Base-by-base conservation (phyloP, 2,113 vertebrate species). In the Tauraco erythrolophus region DNA sequence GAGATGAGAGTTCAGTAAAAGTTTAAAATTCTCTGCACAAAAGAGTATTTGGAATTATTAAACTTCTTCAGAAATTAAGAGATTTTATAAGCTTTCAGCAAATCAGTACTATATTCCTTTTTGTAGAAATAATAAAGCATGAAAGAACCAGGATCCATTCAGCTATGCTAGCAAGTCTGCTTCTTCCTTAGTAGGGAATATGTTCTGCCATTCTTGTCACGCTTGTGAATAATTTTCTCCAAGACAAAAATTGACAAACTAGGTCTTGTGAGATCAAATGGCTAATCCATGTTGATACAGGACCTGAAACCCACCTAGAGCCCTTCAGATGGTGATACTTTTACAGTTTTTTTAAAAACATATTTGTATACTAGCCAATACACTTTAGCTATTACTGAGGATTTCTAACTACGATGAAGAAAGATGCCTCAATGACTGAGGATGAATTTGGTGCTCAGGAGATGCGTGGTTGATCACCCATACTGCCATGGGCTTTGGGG, bases 11-110 rank as follows among this genome's bases (percentile, higher is more conserved):
- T 88, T 97, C 74, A 84, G 70, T 19, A 46, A 45, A 91, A 94
- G 39, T 89, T 94, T 87, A 50, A 83, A 70, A 82, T 79, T 91
- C 19, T 90, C 84, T 89, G 76, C 48, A 75, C 19, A 75, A 43
- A 54, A 48, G 33, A 19, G 48, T 88, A 54, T 60, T 91, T 89
- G 41, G 54, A 93, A 23, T 81, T 91, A 62, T 33, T 35, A 64
- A 92, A 84, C 66, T 85, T 92, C 71, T 75, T 25, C 21, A 86
- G 74, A 91, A 92, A 28, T 41, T 64, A n/a, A 60, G 82, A 43
- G 27, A 86, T 9, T 79, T 27, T 8, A 27, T 81, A 71, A 77
- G 35, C 7, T 84, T 89, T 86, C 33, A 79, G 76, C 14, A 61
- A 68, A 84, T 45, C 70, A 80, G n/a, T 33, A 57, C 39, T 60